phyloP scores from a whole-genome alignment of 1,140 invertebrate genomes.

The Hyles vespertilio region DNA sequence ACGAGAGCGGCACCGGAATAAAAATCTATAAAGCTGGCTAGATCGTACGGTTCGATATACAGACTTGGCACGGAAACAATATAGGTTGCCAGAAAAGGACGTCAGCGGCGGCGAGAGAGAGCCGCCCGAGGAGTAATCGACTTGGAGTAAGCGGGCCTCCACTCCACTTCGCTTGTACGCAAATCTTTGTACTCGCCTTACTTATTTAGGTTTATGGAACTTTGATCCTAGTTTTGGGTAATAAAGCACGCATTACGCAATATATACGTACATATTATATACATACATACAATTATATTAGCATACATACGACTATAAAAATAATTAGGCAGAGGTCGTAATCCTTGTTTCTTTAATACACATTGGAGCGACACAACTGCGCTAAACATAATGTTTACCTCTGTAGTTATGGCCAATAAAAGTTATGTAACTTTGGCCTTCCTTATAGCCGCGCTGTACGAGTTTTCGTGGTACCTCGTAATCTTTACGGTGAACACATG shows the following conservation, averaged over 20 bases:
- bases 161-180: conserved; percentile 31
- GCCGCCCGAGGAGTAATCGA: conserved; percentile 32
- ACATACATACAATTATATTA: too few relatives aligned
- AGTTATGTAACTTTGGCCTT: conserved; percentile 8
- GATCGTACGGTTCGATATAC: conserved; percentile 42
- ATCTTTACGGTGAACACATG: too few relatives aligned
- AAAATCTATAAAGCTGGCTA: conserved; percentile 39
- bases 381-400: conserved; percentile 8
- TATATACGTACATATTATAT: too few relatives aligned
- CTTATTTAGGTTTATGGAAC: not conserved
- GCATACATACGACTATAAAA: too few relatives aligned
- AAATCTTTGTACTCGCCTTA: conserved; percentile 14
- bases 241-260: too few relatives aligned
- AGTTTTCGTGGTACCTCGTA: too few relatives aligned
- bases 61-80: conserved; percentile 48
- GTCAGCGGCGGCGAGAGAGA: conserved; percentile 31
- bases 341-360: too few relatives aligned
- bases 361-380: not conserved
- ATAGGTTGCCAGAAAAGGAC: conserved; percentile 49
- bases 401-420: conserved; percentile 7
- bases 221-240: too few relatives aligned
- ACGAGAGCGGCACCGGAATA: conserved; percentile 5
- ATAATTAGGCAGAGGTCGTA: too few relatives aligned
- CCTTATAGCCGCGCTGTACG: not conserved
- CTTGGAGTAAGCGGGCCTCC: conserved; percentile 20